These are phyloP conservation scores for Pinctada fucata DNA, from an alignment of 2,888 invertebrate genomes.

Conservation along the genomic window DNA sequence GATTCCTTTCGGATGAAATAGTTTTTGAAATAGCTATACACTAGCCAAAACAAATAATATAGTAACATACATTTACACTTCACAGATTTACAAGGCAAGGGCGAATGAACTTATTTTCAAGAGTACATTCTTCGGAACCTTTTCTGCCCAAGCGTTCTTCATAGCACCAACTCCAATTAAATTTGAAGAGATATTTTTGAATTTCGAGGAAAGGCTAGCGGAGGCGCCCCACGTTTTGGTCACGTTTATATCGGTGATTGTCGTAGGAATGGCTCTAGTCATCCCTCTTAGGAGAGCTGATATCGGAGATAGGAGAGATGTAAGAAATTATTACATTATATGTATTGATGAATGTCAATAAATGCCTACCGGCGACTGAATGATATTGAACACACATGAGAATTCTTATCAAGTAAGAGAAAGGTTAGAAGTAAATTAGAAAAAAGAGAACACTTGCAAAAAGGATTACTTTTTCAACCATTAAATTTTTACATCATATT, in stretches of 20 bases:
- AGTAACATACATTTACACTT: not conserved
- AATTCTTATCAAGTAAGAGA: too few relatives aligned
- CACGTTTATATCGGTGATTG: conserved; percentile 5
- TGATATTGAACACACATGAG: too few relatives aligned
- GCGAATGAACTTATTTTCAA: conserved; percentile 41
- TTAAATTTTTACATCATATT: too few relatives aligned
- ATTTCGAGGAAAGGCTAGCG: conserved; percentile 49
- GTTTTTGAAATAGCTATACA: too few relatives aligned
- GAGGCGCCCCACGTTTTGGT: conserved; percentile 56
- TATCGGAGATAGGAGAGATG: not conserved
- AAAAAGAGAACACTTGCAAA: too few relatives aligned
- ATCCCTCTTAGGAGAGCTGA: conserved; percentile 9
- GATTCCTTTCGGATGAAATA: too few relatives aligned
- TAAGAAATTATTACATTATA: too few relatives aligned
- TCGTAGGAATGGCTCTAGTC: not conserved
- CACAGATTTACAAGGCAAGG: conserved; percentile 12
- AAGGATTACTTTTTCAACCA: too few relatives aligned
- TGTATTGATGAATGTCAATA: not conserved
- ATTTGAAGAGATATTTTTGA: conserved; percentile 56
- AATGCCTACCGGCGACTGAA: too few relatives aligned
- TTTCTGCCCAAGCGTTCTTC: conserved; percentile 53
- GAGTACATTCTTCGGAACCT: conserved; percentile 61
- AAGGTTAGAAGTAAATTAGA: too few relatives aligned
- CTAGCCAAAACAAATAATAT: too few relatives aligned
- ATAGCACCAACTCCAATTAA: conserved; percentile 57